Evolutionary conservation across 2,888 invertebrate genomes (phyloP).

Genomic region (Cerceris ruficornis): DNA sequence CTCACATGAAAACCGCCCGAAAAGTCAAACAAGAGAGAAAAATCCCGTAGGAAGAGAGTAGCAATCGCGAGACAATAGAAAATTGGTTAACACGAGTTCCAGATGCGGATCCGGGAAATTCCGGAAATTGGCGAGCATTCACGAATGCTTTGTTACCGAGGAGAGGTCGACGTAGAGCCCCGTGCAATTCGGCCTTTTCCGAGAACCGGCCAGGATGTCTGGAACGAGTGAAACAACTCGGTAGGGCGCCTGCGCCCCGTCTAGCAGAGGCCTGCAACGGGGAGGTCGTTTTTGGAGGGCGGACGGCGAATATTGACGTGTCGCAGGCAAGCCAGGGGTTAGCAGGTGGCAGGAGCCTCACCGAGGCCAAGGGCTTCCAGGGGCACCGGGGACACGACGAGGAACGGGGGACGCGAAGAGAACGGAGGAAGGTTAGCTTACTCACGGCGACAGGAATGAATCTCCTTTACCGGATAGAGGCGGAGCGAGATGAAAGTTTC

Average conservation of each 20-base stretch:
- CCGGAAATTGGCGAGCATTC: background rate
- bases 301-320: conserved; percentile 75
- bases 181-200: background rate
- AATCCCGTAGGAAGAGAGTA: too few species aligned
- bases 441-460: conserved; percentile 32
- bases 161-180: background rate
- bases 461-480: conserved; percentile 22
- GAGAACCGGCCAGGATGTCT: background rate
- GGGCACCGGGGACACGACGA: conserved; percentile 22
- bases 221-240: background rate
- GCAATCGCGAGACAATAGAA: too few species aligned
- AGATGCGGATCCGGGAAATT: background rate
- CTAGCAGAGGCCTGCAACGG: conserved; percentile 30
- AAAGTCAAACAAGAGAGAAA: too few species aligned
- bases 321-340: conserved; percentile 73
- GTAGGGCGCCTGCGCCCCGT: conserved; percentile 54
- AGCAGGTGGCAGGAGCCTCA: conserved; percentile 73
- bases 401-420: conserved; percentile 33
- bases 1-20: too few species aligned
- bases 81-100: too few species aligned
- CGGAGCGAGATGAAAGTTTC: conserved; percentile 37
- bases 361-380: conserved; percentile 72
- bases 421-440: conserved; percentile 28
- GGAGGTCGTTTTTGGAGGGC: conserved; percentile 58
- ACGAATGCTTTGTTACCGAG: background rate